Evolutionary conservation across 1,140 invertebrate species (phyloP).

Genomic region (Scaptodrosophila lebanonensis): DNA sequence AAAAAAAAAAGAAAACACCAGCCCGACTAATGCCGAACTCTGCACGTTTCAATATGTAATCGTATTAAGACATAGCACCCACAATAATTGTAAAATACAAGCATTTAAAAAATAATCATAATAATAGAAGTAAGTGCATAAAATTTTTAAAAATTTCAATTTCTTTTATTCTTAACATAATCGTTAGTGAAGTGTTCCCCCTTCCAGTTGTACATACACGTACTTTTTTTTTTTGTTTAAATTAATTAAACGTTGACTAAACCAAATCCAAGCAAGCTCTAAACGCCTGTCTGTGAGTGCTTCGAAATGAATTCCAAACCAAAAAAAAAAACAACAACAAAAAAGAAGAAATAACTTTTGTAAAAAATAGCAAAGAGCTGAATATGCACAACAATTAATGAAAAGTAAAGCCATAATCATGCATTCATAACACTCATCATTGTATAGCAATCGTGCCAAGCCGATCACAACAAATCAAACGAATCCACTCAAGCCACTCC

Average conservation of each 20-base stretch:
- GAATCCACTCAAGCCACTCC: constrained; percentile 1
- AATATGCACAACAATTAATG: too few relatives aligned
- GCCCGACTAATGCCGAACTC: constrained; percentile 37
- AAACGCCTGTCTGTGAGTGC: constrained; percentile 58
- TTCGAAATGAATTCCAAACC: constrained; percentile 14
- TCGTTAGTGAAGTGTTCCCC: too few relatives aligned
- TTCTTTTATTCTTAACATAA: constrained; percentile 17
- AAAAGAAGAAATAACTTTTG: constrained; percentile 16
- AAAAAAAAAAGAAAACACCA: not conserved
- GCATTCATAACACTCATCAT: constrained; percentile 22
- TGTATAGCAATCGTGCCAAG: not conserved
- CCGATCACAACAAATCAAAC: too few relatives aligned
- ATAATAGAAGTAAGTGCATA: constrained; percentile 42
- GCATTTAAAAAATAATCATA: too few relatives aligned
- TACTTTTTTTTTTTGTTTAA: constrained; percentile 2
- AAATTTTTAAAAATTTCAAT: constrained; percentile 1
- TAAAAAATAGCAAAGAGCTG: too few relatives aligned
- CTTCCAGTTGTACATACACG: constrained; percentile 3
- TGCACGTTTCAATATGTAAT: constrained; percentile 51
- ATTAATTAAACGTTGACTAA: constrained; percentile 9
- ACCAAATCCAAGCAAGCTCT: constrained; percentile 27
- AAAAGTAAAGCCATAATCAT: too few relatives aligned
- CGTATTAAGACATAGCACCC: constrained; percentile 32
- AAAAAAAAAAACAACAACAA: constrained; percentile 2
- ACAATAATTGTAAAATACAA: constrained; percentile 40